Evolutionary conservation across 2,888 invertebrate species (phyloP), one percentile per base, ranked within the genome.

Genomic region (Ichneumon xanthorius): DNA sequence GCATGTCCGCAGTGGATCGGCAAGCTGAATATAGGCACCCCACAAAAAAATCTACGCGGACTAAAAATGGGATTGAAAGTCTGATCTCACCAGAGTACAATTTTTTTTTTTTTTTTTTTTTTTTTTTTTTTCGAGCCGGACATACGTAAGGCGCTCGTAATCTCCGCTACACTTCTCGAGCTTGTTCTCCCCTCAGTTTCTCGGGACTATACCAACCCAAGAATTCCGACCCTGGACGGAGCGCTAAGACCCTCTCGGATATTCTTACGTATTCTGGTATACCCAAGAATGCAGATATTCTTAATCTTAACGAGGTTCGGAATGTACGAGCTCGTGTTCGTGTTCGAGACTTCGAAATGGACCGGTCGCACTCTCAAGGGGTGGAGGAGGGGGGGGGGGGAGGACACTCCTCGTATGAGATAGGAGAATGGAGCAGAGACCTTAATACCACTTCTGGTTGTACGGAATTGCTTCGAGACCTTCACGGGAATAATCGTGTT

Each of bases 281-380:
- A 14, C 53, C 67, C 68, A 80, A 65, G 67, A 80, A 80, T 68
- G 48, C 63, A 68, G 80, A 80, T 80, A 75, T 80, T 75, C 58
- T 53, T 73, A 80, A 84, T 84, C 76, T 71, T 77, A 82, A 82
- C 40, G 77, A 77, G 53, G 50, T 37, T 58, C 37, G 79, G 61
- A 71, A 48, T 40, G n/a, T 37, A 40, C 19, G n/a, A 45, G 14
- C 45, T 19, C 22, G 40, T 26, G 68, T 50, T 65, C 37, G 22
- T 26, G 70, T 50, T 65, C 37, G 22, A 68, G 45, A 7, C 30
- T 22, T 73, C 63, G 55, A 58, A 63, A 71, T 65, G 26, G 19
- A 37, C 65, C 26, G 58, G 58, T 58, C 58, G 22, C 11, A 22
- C 26, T 11, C 26, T 48, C 4, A 4, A 16, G 45, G 5, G 5